These are phyloP conservation scores for Varanus komodoensis DNA, from an alignment of 2,113 vertebrate species.

Conservation along the genomic window DNA sequence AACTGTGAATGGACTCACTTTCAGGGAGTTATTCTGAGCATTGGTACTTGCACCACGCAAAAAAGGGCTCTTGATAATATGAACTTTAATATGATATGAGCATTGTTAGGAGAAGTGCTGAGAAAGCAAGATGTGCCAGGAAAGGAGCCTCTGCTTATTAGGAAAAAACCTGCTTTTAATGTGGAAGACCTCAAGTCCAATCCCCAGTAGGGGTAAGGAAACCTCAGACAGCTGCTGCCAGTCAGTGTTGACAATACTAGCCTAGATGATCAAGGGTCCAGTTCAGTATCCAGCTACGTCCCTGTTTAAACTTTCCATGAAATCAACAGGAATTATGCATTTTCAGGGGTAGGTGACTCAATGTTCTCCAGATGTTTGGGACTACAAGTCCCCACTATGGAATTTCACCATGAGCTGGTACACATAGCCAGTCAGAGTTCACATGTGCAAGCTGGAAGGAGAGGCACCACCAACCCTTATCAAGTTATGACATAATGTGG, in stretches of 20 bases:
- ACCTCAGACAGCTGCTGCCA: no score
- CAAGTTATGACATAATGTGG: neutral
- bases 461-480: neutral
- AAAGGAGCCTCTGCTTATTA: no score
- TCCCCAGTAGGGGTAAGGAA: no score
- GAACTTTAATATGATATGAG: neutral
- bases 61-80: neutral
- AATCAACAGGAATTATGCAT: neutral
- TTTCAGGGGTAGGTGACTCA: neutral
- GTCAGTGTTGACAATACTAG: no score
- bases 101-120: neutral
- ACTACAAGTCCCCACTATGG: no score
- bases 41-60: neutral
- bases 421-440: neutral
- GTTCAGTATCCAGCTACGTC: no score
- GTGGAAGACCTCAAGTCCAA: no score
- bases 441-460: neutral
- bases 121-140: neutral
- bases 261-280: no score
- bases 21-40: neutral
- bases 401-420: neutral
- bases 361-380: no score
- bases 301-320: no score
- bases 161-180: no score
- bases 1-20: neutral